Evolutionary conservation across 92 coral and sea anemone genomes (phyloP).

Genomic region (Heteractis magnifica): DNA sequence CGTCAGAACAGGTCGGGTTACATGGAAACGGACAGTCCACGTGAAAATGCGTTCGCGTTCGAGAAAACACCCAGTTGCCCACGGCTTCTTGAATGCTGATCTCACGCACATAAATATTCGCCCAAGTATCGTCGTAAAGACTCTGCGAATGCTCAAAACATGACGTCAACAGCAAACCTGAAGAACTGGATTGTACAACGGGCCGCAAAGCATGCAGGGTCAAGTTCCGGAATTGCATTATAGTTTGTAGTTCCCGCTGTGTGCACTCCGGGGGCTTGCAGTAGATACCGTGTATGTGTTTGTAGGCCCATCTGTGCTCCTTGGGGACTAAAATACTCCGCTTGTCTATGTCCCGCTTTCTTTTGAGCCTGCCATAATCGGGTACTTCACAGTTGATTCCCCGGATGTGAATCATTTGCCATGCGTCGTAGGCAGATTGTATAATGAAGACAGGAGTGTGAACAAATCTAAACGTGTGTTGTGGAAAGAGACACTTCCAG

Average conservation of each 20-base stretch:
- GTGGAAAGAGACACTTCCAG: constrained; percentile 96
- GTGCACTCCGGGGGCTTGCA: constrained; percentile 94
- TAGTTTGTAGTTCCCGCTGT: constrained; percentile 54
- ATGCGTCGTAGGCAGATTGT: constrained; percentile 96
- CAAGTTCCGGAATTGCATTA: constrained; percentile 69
- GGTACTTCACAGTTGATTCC: constrained; percentile 85
- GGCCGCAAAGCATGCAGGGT: constrained; percentile 82
- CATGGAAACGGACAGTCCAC: constrained; percentile 79
- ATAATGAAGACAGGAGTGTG: constrained; percentile 85
- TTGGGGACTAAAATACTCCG: constrained; percentile 23
- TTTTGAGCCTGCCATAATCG: constrained; percentile 55
- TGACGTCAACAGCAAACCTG: constrained; percentile 79
- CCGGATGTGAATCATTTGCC: constrained; percentile 89
- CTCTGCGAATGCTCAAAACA: constrained; percentile 96
- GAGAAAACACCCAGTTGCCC: constrained; percentile 81
- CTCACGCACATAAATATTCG: constrained; percentile 64
- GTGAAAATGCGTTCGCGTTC: constrained; percentile 63
- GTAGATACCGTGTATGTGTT: constrained; percentile 82
- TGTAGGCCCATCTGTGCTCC: constrained; percentile 67
- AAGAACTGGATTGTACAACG: constrained; percentile 49
- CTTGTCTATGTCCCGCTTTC: constrained; percentile 17
- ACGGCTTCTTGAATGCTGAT: constrained; percentile 73
- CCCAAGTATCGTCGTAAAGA: constrained; percentile 83
- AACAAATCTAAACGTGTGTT: constrained; percentile 72
- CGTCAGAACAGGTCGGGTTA: constrained; percentile 75